Evolutionary conservation across 2,888 invertebrate genomes (phyloP), one percentile per base, ranked within the genome.

Genomic region (Imbricaverruca yamaguchii): DNA sequence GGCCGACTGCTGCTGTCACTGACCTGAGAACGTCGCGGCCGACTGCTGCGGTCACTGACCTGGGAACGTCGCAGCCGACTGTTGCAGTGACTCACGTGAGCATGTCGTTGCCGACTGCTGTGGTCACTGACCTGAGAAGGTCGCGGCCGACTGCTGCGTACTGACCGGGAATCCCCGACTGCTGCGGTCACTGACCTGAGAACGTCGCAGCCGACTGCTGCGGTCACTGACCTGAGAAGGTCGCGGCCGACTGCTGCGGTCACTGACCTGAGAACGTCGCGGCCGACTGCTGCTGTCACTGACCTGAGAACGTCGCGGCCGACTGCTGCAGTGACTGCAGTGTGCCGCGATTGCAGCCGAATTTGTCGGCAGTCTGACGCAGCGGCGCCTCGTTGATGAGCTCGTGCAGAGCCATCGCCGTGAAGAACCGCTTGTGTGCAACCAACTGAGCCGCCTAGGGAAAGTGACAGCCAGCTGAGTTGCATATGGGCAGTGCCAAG

Each of bases 291-390:
- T 80, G n/a, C 74, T 61, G 65, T 80, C 23, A 69, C 84, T 65
- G 83, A 93, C 94, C 94, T 81, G 98, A 97, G 90, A 97, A 98
- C 63, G 96, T 96, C 63, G 98, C 93, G 1, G 98, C 93, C 82
- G 94, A 93, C 87, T 97, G 97, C 87, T 99, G 98, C 57, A 99
- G 89, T 82, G 94, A 92, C 89, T 99, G 98, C 53, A 99, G 88
- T 87, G 95, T 91, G 21, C 98, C 98, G 81, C 97, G 92, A 81
- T 93, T 92, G 85, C 95, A 94, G 84, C 91, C 92, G 87, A 93
- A 98, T 87, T 95, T 97, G 15, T 87, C 86, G n/a, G 95, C 93
- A 0, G 97, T 96, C 81, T 90, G 89, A 81, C 90, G 90, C 80
- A 99, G 89, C 8, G 96, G 92, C 59, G 92, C 90, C 89, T 99